phyloP scores from a whole-genome alignment of 2,797 vertebrate species.

The Microctenopoma steveboyesi region DNA sequence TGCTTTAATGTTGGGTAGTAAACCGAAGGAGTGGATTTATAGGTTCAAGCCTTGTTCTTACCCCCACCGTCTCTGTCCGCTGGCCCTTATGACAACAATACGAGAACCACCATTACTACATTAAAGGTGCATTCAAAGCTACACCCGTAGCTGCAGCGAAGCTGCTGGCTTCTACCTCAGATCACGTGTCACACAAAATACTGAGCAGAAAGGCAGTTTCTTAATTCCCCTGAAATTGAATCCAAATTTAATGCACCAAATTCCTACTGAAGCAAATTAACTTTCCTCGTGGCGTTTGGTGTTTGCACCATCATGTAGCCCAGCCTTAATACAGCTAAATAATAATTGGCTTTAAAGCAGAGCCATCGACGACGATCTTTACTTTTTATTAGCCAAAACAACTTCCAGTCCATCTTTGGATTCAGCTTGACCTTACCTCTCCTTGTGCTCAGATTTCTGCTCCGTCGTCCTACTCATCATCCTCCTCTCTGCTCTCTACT shows the following conservation, averaged over 20 bases:
- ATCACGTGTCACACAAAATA: conserved; percentile 2
- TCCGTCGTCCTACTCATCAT: conserved; percentile 50
- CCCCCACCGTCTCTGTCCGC: conserved; percentile 51
- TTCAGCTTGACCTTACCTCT: conserved; percentile 30
- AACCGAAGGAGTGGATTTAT: conserved; percentile 76
- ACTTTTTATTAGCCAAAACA: too few species aligned
- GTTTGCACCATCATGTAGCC: not conserved
- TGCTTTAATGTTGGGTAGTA: conserved; percentile 78
- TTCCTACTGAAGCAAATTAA: not conserved
- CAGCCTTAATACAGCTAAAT: too few species aligned
- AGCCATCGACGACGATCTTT: too few species aligned
- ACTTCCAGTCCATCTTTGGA: conserved; percentile 22
- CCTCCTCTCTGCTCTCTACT: conserved; percentile 39
- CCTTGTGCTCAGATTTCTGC: conserved; percentile 35
- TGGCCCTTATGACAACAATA: conserved; percentile 57
- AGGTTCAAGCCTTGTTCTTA: conserved; percentile 57
- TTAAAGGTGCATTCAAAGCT: conserved; percentile 48
- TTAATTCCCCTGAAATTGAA: not conserved
- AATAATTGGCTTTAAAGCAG: too few species aligned
- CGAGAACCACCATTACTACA: conserved; percentile 36
- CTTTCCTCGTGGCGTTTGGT: not conserved
- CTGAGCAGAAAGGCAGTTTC: not conserved
- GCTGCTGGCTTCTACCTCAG: not conserved
- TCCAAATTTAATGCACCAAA: not conserved
- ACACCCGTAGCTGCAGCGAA: conserved; percentile 7